These are phyloP conservation scores for Grallaria varia DNA, from an alignment of 2,113 vertebrate genomes.

Conservation along the genomic window DNA sequence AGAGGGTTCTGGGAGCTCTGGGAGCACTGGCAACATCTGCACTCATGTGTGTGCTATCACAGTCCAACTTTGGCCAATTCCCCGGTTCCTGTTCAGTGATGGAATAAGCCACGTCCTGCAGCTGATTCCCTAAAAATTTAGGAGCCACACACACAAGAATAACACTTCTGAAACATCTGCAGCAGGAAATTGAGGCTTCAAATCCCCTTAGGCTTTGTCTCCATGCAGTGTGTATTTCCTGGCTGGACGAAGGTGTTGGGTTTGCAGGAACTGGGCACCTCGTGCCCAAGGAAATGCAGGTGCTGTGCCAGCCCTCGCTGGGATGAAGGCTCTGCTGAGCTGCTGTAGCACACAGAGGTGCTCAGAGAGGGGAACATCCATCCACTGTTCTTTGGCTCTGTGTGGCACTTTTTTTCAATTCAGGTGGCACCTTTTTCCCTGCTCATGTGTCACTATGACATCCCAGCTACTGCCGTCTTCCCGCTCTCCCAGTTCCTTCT, in stretches of 20 bases:
- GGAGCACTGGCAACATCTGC: neutral
- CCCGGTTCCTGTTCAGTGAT: fast-evolving
- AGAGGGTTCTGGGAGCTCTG: neutral
- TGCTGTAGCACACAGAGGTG: neutral
- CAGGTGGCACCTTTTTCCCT: neutral
- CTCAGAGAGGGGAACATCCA: neutral
- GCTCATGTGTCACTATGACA: neutral
- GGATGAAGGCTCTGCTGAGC: neutral
- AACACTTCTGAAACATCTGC: neutral
- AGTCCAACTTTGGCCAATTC: neutral
- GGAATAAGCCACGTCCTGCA: neutral
- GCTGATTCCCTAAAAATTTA: neutral
- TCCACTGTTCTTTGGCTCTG: neutral
- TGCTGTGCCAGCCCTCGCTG: fast-evolving
- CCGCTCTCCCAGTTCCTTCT: neutral
- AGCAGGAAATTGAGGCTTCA: neutral
- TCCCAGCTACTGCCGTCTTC: neutral
- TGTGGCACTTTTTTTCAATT: neutral
- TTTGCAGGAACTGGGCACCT: neutral
- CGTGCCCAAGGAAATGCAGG: neutral
- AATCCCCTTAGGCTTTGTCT: neutral
- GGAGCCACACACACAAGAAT: neutral
- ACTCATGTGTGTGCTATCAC: neutral
- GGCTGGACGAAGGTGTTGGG: neutral
- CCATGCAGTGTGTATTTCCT: neutral